Conservation (phyloP, 2,888 invertebrate species). For the Clepsis dumicolana region DNA sequence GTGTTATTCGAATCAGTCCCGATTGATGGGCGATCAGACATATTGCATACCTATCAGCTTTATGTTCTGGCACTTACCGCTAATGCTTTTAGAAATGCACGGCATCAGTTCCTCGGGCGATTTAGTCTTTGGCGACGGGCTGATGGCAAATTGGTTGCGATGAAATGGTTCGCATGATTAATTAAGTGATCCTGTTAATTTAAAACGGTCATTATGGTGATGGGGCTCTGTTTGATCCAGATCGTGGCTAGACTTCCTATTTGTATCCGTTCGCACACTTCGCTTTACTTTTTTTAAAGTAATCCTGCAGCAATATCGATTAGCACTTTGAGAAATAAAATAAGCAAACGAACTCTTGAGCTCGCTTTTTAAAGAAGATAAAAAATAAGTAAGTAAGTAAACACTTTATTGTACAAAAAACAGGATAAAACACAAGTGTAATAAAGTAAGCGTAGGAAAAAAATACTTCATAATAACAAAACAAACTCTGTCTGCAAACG, state of each 20-base stretch:
- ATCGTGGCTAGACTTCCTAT: neutral
- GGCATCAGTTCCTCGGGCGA: conserved; percentile 70
- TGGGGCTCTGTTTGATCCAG: conserved; percentile 9
- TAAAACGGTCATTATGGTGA: conserved; percentile 38
- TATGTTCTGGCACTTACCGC: conserved; percentile 79
- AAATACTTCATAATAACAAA: too few species aligned
- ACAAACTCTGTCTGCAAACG: neutral
- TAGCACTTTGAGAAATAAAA: too few species aligned
- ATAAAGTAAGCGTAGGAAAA: too few species aligned
- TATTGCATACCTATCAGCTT: conserved; percentile 83
- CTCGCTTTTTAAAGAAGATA: too few species aligned
- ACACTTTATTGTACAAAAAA: too few species aligned
- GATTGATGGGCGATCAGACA: conserved; percentile 74
- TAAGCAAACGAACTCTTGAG: too few species aligned
- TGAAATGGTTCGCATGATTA: conserved; percentile 58
- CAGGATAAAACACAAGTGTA: too few species aligned
- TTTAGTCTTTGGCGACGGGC: conserved; percentile 58
- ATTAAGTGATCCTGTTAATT: conserved; percentile 48
- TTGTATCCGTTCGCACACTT: neutral
- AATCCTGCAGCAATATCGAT: too few species aligned
- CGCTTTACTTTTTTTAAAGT: neutral
- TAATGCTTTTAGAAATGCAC: conserved; percentile 79
- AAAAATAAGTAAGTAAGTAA: too few species aligned
- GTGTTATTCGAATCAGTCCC: conserved; percentile 63
- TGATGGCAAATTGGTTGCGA: conserved; percentile 61